Evolutionary conservation across 2,113 vertebrate genomes (phyloP), one percentile per base, ranked within the genome.

Genomic region (Xiphophorus couchianus): DNA sequence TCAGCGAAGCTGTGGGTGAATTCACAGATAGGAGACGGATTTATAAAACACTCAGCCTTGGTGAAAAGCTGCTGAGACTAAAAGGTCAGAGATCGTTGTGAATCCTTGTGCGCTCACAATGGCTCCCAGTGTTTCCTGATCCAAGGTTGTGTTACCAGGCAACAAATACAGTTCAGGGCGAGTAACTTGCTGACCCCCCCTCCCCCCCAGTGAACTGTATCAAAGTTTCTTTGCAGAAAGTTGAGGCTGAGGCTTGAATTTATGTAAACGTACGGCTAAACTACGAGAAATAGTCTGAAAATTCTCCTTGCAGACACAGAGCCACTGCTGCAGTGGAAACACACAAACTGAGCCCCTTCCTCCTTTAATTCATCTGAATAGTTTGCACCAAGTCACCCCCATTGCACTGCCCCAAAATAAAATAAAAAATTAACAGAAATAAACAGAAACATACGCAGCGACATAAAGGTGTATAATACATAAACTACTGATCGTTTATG

Each of bases 381-480:
- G 85, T 62, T 68, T 35, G 63, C 87, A 72, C 82, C 84, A 87
- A 90, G 86, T 86, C 81, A 78, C 77, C 51, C 79, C 54, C 33
- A 74, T 82, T 72, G 44, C 76, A 62, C 44, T 51, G 67, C 81
- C 76, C 73, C 44, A 74, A 89, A 58, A 58, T 58, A 58, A n/a
- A 58, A n/a, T 10, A 25, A 80, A 84, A 77, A 80, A 81, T 17
- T 37, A 15, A 66, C 71, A 86, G 33, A 28, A 28, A 66, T 30
- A 76, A 28, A 75, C n/a, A 78, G 30, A 31, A 27, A 10, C 54
- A 37, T 29, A 48, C 92, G 95, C 92, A 86, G 93, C 61, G 74
- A 92, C 90, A 92, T 88, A 89, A 28, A 81, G 58, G 73, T 82
- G 82, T 92, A 91, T 87, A 85, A 89, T 73, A 37, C 75, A 86